Evolutionary conservation across 2,888 invertebrate genomes (phyloP), one percentile per base, ranked within the genome.

Genomic region (Hyposoter dolosus): DNA sequence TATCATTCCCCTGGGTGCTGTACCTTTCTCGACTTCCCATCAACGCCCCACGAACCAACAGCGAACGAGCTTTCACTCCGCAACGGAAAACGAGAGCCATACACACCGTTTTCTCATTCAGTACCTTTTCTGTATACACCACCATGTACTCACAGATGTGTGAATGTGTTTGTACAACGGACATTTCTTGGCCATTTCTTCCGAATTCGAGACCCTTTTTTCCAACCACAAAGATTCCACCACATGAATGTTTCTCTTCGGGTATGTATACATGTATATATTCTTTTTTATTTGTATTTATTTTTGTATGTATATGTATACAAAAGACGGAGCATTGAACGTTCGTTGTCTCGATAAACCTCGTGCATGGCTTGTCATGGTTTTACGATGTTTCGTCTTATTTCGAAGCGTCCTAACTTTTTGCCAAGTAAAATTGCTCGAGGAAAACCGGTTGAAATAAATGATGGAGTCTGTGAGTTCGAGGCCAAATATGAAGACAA

Each of bases 1-100:
- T 89, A 91, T 90, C 88, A 91, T 91, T 92, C 92, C 92, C 92
- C 47, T 63, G 89, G 90, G 92, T 88, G 89, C 88, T 90, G 88
- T 91, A 91, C 92, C 76, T 76, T 81, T 89, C 88, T 87, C 82
- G 89, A 91, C 89, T 91, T 89, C 88, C 90, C 90, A 90, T 91
- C 91, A 90, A 90, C 91, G 89, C 79, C 35, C 63, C 19, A 78
- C 77, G 66, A 43, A 50, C 75, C 32, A 60, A 47, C 60, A 47
- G 12, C 47, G 19, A 72, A 35, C 72, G 72, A 50, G 72, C 72
- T 69, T 63, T 63, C 47, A 63, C 78, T 71, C 63, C 19, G 45
- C 43, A 35, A 19, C 32, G 60, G 69, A 79, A 79, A 79, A 79
- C 63, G 63, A 47, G 76, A 66, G 76, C 71, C 19, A 50, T 56